Evolutionary conservation across 1,140 invertebrate genomes (phyloP).

Genomic region (Pseudomyrmex pallidus): DNA sequence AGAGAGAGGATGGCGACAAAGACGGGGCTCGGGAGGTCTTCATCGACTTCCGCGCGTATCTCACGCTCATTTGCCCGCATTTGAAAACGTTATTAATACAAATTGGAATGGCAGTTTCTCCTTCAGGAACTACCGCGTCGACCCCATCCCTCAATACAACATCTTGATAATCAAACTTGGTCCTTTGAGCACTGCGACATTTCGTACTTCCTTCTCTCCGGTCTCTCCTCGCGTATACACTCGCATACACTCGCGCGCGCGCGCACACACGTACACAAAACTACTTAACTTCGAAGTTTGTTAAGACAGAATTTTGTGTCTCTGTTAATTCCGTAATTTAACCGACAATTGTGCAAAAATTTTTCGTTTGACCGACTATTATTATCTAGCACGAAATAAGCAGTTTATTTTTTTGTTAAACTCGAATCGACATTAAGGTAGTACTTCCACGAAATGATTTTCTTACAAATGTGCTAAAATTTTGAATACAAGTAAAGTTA

Average conservation of each 20-base stretch:
- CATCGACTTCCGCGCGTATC: constrained; percentile 33
- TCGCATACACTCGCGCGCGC: too few species aligned
- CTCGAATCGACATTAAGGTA: neutral
- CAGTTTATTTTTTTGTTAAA: neutral
- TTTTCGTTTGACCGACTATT: neutral
- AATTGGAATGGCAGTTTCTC: constrained; percentile 41
- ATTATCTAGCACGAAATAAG: neutral
- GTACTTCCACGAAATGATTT: too few species aligned
- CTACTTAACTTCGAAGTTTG: too few species aligned
- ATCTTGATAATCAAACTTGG: constrained; percentile 52
- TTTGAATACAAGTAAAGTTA: too few species aligned
- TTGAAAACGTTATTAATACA: constrained; percentile 57
- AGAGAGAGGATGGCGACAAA: neutral
- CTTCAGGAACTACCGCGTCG: neutral
- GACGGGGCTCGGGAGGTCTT: neutral
- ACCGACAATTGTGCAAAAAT: neutral
- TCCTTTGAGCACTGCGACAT: constrained; percentile 4
- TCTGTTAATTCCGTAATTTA: constrained; percentile 12
- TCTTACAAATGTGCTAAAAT: too few species aligned
- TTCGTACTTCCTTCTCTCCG: neutral
- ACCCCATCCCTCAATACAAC: constrained; percentile 19
- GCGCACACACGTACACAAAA: too few species aligned
- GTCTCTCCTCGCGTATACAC: neutral
- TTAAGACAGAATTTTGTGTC: neutral
- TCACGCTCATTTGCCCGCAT: constrained; percentile 47